Evolutionary conservation across 2,113 vertebrate genomes (phyloP), one percentile per base, ranked within the genome.

Genomic region (Agapornis roseicollis): DNA sequence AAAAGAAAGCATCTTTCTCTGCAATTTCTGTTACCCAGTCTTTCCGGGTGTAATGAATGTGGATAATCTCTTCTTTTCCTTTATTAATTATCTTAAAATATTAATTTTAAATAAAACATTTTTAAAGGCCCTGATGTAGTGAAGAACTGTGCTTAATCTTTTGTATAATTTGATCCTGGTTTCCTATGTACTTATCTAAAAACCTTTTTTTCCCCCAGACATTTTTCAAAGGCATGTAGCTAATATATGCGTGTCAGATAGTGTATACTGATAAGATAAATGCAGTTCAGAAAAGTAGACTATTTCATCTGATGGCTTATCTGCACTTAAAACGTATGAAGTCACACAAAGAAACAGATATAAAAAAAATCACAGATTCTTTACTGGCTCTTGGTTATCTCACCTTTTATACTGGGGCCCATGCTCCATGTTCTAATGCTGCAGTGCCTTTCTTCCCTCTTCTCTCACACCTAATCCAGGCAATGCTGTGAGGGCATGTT

Each of bases 181-280:
- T 89, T 88, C 31, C 25, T 20, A 8, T 19, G 33, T 87, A 65
- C 53, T 94, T 85, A 74, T 82, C 72, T 80, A 41, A 94, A 93
- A 90, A 33, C 73, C 13, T 90, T 89, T 87, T 77, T 77, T 77
- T 72, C 50, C 58, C 16, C 27, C 35, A 77, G 69, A 89, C 35
- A 10, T 76, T 78, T 93, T 97, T 94, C 66, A 85, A 89, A 94
- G 52, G 71, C 71, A 39, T 37, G 28, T 49, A 80, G 58, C n/a
- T 87, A 87, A 86, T 80, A 71, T 73, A 94, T 84, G 55, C 55
- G 31, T 42, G 74, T 96, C 86, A 88, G 87, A 80, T 89, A 39
- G 47, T 80, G 41, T 81, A 79, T 60, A 17, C 52, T 29, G 88
- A 52, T 96, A 78, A 89, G 95, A 72, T 85, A 86, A 91, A 94